These are phyloP conservation scores for Ia io DNA, from an alignment of 2,113 vertebrate genomes.

Conservation along the genomic window DNA sequence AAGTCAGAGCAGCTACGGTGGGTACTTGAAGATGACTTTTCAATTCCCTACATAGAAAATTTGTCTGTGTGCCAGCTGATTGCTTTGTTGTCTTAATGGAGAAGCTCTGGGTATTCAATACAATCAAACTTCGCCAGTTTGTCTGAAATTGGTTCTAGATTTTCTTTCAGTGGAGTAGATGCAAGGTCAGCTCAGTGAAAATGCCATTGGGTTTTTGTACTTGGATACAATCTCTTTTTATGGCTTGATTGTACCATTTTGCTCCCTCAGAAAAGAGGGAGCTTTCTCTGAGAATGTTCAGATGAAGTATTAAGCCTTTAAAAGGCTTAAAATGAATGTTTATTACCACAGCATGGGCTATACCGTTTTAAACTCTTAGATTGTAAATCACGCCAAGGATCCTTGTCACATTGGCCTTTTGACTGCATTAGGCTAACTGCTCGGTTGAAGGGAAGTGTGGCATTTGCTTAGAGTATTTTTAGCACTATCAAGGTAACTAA, in stretches of 20 bases:
- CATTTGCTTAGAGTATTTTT: slow-evolving; percentile 30
- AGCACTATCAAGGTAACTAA: background rate
- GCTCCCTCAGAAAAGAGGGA: slow-evolving; percentile 8
- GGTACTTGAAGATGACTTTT: background rate
- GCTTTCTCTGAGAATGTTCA: slow-evolving; percentile 26
- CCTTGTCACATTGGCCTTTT: background rate
- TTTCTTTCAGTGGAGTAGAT: slow-evolving; percentile 6
- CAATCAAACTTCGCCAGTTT: background rate
- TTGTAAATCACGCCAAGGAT: slow-evolving; percentile 54
- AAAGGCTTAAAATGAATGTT: slow-evolving; percentile 48
- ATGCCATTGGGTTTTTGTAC: background rate
- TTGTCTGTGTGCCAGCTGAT: slow-evolving; percentile 18
- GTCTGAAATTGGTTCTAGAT: background rate
- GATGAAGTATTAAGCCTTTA: slow-evolving; percentile 38
- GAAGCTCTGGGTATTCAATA: background rate
- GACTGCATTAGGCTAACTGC: slow-evolving; percentile 46
- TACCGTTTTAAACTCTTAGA: slow-evolving; percentile 15
- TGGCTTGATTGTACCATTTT: slow-evolving; percentile 24
- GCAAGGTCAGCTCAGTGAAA: background rate
- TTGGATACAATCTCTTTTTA: slow-evolving; percentile 1
- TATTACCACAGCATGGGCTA: background rate
- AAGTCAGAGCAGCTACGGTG: background rate
- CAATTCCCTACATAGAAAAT: accelerated
- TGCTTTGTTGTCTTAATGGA: slow-evolving; percentile 35
- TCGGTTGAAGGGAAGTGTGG: background rate